Evolutionary conservation across 2,888 invertebrate species (phyloP).

Genomic region (Phalangium opilio): DNA sequence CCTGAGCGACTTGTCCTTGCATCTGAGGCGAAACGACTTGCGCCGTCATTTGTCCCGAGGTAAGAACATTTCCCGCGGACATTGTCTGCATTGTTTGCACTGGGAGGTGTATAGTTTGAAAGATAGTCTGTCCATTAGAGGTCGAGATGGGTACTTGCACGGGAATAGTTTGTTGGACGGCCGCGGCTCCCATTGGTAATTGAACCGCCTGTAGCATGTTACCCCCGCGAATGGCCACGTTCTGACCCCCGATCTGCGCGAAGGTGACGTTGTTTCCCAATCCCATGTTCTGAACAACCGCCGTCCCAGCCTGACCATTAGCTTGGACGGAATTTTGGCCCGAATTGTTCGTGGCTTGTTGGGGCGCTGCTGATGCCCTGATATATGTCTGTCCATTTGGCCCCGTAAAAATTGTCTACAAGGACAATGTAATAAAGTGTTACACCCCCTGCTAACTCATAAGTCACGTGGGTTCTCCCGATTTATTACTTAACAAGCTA

Average conservation of each 20-base stretch:
- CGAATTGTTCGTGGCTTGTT: conserved; percentile 10
- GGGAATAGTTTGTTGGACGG: conserved; percentile 42
- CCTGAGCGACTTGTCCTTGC: conserved; percentile 22
- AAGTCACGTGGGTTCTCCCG: no score
- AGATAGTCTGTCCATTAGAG: conserved; percentile 77
- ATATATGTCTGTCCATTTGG: conserved; percentile 49
- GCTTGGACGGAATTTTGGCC: conserved; percentile 13
- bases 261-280: conserved; percentile 29
- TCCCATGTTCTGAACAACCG: conserved; percentile 40
- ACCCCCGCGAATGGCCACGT: conserved; percentile 48
- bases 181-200: conserved; percentile 20
- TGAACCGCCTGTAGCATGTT: conserved; percentile 21
- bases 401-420: conserved; percentile 33
- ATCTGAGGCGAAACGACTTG: conserved; percentile 21
- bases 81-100: conserved; percentile 51
- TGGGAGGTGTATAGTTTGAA: conserved; percentile 88
- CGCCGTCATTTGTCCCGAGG: conserved; percentile 18
- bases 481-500: no score
- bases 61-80: conserved; percentile 40
- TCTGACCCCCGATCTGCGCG: conserved; percentile 40
- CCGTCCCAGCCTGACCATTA: conserved; percentile 14
- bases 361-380: conserved; percentile 29
- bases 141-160: conserved; percentile 63
- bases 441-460: no score
- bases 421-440: no score